phyloP scores from a whole-genome alignment of 2,797 vertebrate species.

The Holocentrus rufus region DNA sequence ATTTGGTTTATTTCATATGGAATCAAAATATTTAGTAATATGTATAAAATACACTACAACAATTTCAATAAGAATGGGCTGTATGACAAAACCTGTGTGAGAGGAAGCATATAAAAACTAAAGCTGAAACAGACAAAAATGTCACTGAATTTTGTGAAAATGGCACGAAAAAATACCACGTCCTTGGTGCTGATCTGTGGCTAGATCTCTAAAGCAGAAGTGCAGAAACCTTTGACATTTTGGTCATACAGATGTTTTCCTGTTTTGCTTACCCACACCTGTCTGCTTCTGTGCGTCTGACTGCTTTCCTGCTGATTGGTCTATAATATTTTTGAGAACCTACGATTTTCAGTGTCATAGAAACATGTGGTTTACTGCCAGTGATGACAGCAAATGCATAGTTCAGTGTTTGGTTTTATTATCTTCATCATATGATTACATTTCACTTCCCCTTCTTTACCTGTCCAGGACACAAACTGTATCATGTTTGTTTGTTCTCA shows the following conservation, averaged over 20 bases:
- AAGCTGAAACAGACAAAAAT: constrained; percentile 51
- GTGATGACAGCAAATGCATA: background rate
- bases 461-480: constrained; percentile 18
- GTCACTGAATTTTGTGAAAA: constrained; percentile 35
- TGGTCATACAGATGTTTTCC: constrained; percentile 39
- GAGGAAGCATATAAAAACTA: constrained; percentile 32
- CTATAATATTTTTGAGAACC: background rate
- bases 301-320: background rate
- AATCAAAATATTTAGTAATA: no score
- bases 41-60: no score
- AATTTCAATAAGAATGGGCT: background rate
- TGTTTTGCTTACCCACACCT: constrained; percentile 15
- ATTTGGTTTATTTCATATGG: background rate
- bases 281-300: background rate
- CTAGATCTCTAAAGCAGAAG: constrained; percentile 56
- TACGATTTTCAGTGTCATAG: background rate
- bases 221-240: constrained; percentile 53
- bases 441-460: constrained; percentile 3
- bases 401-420: background rate
- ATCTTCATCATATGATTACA: background rate
- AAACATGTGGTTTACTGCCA: background rate
- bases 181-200: background rate
- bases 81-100: background rate
- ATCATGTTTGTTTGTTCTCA: constrained; percentile 22
- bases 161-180: constrained; percentile 33